Evolutionary conservation across 2,113 vertebrate genomes (phyloP), one percentile per base, ranked within the genome.

Genomic region (Corythornis cristatus): DNA sequence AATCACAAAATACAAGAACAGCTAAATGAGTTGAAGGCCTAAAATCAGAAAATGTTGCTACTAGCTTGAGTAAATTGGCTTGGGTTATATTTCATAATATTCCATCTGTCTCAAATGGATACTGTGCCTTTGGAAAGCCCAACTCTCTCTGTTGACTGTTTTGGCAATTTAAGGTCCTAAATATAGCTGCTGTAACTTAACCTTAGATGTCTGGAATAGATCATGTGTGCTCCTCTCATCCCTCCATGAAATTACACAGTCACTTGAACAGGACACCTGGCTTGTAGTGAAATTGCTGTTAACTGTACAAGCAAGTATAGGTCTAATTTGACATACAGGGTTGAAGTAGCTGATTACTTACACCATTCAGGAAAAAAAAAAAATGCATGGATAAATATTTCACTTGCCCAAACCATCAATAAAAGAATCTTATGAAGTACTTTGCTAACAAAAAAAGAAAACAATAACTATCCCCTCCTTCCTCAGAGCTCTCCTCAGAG

Each of bases 401-500:
- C 95, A 91, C 71, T 60, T 88, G 89, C 91, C 95, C 94, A 89
- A 95, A 93, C 51, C 87, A 95, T 92, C 92, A 76, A 21, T 86
- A 86, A 89, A 84, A 82, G 79, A 93, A 74, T 85, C 81, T 95
- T 96, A 89, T 84, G 0, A 94, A 96, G 56, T 92, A 83, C 78
- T 92, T 89, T 29, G 3, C 84, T 96, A 83, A 91, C 93, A 93
- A 83, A 96, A 91, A 90, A 95, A 96, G 92, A 96, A 96, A 89
- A 94, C 83, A 95, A 93, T 93, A 96, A 96, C 83, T 96, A 91
- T 95, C 91, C 92, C 93, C 96, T 96, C 94, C 94, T 96, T 96
- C 89, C 94, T 96, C 95, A 96, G 93, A 95, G 79, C 78, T 94
- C 94, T 96, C 82, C 95, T 96, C 95, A 96, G 94, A 96, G 91